Base-by-base conservation (phyloP, 2,888 invertebrate genomes). In the Chymomyza caudatula region DNA sequence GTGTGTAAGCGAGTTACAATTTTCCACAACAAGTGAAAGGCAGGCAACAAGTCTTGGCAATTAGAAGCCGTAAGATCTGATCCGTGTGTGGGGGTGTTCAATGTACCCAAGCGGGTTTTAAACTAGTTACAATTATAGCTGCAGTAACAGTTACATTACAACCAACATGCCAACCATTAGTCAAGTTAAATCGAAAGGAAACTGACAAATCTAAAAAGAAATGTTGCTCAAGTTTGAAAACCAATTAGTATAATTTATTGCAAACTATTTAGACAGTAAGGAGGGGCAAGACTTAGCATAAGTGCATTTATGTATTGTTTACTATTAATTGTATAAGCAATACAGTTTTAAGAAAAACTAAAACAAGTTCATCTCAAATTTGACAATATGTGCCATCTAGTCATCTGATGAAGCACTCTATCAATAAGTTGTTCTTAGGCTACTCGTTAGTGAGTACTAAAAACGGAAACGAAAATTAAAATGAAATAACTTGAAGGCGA, bases 11-110 rank as follows among this genome's bases (percentile, higher is more conserved):
- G 22, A 13, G 20, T 5, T 22, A n/a, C 20, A 11, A 25, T 4
- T 25, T 29, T 19, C 8, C 54, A 54, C 25, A 8, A 54, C 54
- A 54, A 54, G 54, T 54, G 47, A 20, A 51, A 51, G 20, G 51
- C 51, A 22, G 20, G 51, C 51, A 51, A 51, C 51, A 37, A 42
- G 56, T 42, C 56, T 25, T 56, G 29, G 17, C 13, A 47, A 47
- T 47, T 47, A 47, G 47, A 47, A 47, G 47, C 47, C 15, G 17
- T 19, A 3, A 8, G 29, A 37, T 37, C 29, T 8, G 8, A 37
- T 37, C 47, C 19, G 15, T 19, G 3, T 17, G 19, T 19, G 47
- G 47, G 47, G 47, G 47, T 47, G 29, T 54, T 19, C 29, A 8
- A 37, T 13, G 29, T 11, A 37, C 3, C 25, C 25, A 25, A 25